phyloP scores from a whole-genome alignment of 2,113 vertebrate species.

The Pogonocichla stellata region DNA sequence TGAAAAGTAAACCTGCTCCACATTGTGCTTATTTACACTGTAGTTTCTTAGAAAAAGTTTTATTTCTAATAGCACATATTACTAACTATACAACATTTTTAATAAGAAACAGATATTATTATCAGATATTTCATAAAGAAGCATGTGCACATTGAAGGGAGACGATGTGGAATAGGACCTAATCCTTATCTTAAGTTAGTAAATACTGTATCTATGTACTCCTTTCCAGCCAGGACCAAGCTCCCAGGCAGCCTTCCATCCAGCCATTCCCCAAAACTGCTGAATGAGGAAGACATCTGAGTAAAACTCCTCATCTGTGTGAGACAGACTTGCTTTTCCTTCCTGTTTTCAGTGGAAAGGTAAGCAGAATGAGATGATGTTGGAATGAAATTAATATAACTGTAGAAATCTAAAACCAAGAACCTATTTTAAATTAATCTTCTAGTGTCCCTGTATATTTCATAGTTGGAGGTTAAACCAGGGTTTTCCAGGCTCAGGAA shows the following conservation, averaged over 20 bases:
- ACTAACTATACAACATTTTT: background rate
- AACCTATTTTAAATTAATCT: background rate
- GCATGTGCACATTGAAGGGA: rapidly evolving
- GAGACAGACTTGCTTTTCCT: background rate
- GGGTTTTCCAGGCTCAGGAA: background rate
- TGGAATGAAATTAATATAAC: background rate
- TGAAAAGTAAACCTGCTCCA: background rate
- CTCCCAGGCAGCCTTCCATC: background rate
- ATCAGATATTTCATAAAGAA: background rate
- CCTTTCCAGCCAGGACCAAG: background rate
- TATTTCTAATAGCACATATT: background rate
- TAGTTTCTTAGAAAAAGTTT: background rate
- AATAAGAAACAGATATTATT: background rate
- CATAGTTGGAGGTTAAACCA: background rate
- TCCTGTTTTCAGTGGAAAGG: background rate
- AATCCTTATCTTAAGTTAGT: background rate
- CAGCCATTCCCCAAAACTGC: background rate
- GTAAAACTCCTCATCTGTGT: background rate
- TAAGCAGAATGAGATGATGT: background rate
- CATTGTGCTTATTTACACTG: background rate
- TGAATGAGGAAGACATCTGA: background rate
- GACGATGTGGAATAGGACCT: rapidly evolving
- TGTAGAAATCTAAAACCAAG: background rate
- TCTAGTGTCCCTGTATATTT: background rate
- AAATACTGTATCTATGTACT: background rate